phyloP scores from a whole-genome alignment of 2,888 invertebrate genomes.

The Pristionchus mayeri region DNA sequence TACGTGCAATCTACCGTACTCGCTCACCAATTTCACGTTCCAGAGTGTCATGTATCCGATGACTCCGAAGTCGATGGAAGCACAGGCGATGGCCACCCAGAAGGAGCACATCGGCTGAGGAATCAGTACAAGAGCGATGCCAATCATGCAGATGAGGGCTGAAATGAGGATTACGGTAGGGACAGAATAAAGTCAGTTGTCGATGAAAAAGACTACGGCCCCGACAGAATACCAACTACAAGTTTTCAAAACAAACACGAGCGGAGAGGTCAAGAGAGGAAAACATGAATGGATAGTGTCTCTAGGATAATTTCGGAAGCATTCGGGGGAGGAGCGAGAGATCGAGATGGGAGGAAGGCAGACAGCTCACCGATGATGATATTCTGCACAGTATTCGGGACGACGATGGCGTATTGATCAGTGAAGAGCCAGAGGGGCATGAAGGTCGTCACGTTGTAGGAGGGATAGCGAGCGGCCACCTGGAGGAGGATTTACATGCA shows the following conservation, averaged over 20 bases:
- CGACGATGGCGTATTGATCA: conserved; percentile 76
- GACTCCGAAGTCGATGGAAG: conserved; percentile 93
- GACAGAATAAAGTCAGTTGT: too few relatives aligned
- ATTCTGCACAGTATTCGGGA: conserved; percentile 76
- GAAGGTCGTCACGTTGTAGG: conserved; percentile 76
- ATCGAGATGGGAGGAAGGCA: too few relatives aligned
- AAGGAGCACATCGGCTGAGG: conserved; percentile 91
- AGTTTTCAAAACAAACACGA: too few relatives aligned
- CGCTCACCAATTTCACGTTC: conserved; percentile 87
- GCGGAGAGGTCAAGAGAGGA: too few relatives aligned
- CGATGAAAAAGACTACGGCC: too few relatives aligned
- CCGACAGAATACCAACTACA: too few relatives aligned
- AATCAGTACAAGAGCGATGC: conserved; percentile 92
- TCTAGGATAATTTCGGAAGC: too few relatives aligned
- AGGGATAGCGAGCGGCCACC: conserved; percentile 65
- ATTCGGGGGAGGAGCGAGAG: too few relatives aligned
- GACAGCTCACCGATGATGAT: conserved; percentile 64
- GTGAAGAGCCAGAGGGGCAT: conserved; percentile 77
- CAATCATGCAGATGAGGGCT: conserved; percentile 86
- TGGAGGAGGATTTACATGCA: neutral
- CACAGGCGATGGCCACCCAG: conserved; percentile 94
- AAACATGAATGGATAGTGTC: too few relatives aligned
- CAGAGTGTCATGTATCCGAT: conserved; percentile 96
- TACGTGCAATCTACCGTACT: neutral
- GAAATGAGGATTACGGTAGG: too few relatives aligned